Percentiles rank a stretch among this genome's conserved stretches.
Evolutionary conservation across 2,113 vertebrate genomes (phyloP).

Genomic region (Colinus virginianus): DNA sequence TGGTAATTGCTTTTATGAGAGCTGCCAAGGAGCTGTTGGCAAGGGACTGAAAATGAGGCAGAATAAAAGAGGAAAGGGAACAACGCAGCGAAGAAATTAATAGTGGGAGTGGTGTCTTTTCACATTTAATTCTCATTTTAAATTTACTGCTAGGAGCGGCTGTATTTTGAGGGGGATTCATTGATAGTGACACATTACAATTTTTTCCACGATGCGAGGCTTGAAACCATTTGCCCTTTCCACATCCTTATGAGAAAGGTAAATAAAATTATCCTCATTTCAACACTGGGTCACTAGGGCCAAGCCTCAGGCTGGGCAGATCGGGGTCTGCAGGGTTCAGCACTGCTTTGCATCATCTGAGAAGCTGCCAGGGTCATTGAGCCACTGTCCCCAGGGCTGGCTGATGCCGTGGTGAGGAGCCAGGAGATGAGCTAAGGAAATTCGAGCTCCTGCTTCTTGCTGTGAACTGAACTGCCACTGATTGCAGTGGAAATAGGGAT

Average conservation of each 20-base stretch:
- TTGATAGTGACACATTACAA: neutral
- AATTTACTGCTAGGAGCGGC: neutral
- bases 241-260: neutral
- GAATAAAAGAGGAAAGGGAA: constrained; percentile 34
- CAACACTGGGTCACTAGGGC: neutral
- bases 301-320: neutral
- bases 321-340: neutral
- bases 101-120: constrained; percentile 12
- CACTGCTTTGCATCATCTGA: neutral
- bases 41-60: neutral
- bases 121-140: neutral
- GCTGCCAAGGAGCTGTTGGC: constrained; percentile 44
- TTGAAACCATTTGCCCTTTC: neutral
- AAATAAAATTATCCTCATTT: neutral
- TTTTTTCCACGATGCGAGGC: neutral
- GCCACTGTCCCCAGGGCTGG: neutral
- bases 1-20: constrained; percentile 41
- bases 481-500: neutral
- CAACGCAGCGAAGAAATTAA: neutral
- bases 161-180: neutral
- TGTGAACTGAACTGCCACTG: accelerated
- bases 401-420: neutral
- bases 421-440: neutral
- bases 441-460: neutral
- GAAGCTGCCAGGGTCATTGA: neutral